Evolutionary conservation across 2,113 vertebrate species (phyloP).

Genomic region (rabbit (Oryctolagus cuniculus)): DNA sequence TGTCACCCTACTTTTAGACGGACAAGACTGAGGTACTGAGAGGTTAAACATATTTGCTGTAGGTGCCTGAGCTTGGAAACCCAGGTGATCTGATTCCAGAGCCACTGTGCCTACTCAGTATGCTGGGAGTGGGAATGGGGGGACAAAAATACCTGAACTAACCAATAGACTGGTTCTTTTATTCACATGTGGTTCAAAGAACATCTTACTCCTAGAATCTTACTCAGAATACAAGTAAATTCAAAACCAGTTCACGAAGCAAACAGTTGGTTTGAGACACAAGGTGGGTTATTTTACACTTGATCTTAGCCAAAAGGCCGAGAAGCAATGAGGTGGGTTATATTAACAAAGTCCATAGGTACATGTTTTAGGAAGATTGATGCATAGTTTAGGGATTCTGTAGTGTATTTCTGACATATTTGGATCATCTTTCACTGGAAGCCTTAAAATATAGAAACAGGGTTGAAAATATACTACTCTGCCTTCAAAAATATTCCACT

Average conservation of each 20-base stretch:
- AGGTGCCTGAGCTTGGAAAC: neutral
- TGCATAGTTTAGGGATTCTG: neutral
- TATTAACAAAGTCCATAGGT: neutral
- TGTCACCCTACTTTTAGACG: neutral
- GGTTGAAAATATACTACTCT: neutral
- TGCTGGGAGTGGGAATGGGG: no score
- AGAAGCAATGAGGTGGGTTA: neutral
- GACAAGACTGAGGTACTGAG: neutral
- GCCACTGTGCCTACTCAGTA: neutral
- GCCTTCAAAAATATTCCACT: neutral
- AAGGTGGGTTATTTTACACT: neutral
- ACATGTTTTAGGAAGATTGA: slow-evolving; percentile 17
- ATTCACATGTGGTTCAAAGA: neutral
- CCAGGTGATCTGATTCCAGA: neutral
- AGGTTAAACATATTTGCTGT: neutral
- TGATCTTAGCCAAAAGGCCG: no score
- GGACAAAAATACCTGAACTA: neutral
- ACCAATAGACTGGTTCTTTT: neutral
- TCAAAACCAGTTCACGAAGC: neutral
- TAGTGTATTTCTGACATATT: neutral
- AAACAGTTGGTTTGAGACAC: neutral
- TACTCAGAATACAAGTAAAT: slow-evolving; percentile 42
- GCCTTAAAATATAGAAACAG: neutral
- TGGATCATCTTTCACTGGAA: slow-evolving; percentile 35
- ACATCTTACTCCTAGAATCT: neutral